Evolutionary conservation across 2,888 invertebrate genomes (phyloP).

Genomic region (Apotomis capreana): DNA sequence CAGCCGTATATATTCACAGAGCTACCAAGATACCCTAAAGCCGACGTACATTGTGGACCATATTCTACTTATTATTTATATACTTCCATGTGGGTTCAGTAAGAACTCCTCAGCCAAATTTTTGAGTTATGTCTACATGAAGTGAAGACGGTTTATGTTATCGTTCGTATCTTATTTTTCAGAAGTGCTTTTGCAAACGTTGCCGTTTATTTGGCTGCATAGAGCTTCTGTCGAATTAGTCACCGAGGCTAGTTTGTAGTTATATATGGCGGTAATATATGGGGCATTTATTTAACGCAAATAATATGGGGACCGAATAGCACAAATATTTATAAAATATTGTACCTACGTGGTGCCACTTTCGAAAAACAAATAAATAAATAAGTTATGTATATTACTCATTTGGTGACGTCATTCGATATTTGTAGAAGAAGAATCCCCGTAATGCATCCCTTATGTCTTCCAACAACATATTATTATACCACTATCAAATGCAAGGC

Average conservation of each 20-base stretch:
- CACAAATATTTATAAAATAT: background rate
- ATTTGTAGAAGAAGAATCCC: too few species aligned
- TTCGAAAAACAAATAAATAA: background rate
- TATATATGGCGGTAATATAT: background rate
- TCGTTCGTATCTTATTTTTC: conserved; percentile 64
- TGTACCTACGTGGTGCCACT: too few species aligned
- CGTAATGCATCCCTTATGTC: too few species aligned
- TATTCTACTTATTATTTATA: too few species aligned
- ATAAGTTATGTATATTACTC: too few species aligned
- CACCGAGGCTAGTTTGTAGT: conserved; percentile 14
- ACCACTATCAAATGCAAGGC: background rate
- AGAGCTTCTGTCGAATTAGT: conserved; percentile 56
- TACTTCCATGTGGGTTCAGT: conserved; percentile 66
- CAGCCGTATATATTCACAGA: conserved; percentile 61
- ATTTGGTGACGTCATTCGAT: too few species aligned
- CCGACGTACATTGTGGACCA: conserved; percentile 67
- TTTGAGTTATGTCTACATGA: conserved; percentile 74
- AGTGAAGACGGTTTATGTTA: conserved; percentile 75
- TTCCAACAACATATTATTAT: background rate
- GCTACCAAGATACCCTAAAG: conserved; percentile 70
- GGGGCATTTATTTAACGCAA: background rate
- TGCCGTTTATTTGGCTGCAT: conserved; percentile 65
- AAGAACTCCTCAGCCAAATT: conserved; percentile 73
- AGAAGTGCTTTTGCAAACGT: conserved; percentile 64
- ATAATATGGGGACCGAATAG: background rate